A percentile compares a stretch with the other conserved stretches of the same genome.
These are phyloP conservation scores for Pandion haliaetus DNA, from an alignment of 2,113 vertebrate genomes.

Conservation along the genomic window DNA sequence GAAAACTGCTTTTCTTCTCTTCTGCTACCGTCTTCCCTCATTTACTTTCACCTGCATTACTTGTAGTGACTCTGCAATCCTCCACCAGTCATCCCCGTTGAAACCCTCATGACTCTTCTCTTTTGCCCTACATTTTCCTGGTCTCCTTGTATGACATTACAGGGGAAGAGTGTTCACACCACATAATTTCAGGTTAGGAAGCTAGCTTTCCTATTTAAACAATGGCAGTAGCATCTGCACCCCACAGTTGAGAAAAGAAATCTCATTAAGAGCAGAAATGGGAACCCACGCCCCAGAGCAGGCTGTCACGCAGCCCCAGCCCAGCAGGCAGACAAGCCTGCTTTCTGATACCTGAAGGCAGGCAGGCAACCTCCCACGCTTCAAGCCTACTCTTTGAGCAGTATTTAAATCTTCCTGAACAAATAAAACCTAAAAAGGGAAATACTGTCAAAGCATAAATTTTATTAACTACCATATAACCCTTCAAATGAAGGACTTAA, in stretches of 20 bases:
- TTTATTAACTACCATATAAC: neutral
- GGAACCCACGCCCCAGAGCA: neutral
- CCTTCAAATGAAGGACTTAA: neutral
- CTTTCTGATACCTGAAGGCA: neutral
- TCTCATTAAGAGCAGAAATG: neutral
- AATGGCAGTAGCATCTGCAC: neutral
- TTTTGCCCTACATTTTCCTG: neutral
- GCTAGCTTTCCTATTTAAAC: neutral
- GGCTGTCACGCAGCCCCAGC: neutral
- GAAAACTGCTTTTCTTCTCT: neutral
- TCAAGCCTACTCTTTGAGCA: neutral
- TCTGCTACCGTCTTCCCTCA: neutral
- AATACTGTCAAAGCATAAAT: neutral
- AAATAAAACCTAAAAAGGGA: neutral
- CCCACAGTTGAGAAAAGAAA: neutral
- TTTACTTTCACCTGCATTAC: neutral
- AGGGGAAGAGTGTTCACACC: neutral
- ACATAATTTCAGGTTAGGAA: neutral
- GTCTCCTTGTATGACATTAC: neutral
- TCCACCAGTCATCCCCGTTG: neutral
- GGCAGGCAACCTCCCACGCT: neutral
- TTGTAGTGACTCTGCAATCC: neutral
- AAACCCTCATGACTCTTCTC: neutral
- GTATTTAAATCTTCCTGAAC: neutral
- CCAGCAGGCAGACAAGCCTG: fast-evolving